Conservation (phyloP, 2,113 vertebrate species). For the Melanerpes formicivorus region DNA sequence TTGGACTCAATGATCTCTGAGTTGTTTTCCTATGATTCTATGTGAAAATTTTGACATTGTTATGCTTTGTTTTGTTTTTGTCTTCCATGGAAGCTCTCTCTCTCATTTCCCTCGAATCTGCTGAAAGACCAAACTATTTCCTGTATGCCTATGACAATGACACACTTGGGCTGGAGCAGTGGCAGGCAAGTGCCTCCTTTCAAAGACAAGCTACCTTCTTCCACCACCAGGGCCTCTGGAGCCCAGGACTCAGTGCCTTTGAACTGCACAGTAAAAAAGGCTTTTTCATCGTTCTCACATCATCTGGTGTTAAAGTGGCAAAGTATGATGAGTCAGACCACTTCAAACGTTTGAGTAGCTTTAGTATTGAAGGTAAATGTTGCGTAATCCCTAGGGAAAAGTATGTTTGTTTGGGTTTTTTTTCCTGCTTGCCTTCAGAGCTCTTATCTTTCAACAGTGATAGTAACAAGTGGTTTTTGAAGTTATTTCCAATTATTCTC, state of each 20-base stretch:
- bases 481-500: neutral
- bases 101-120: constrained; percentile 92
- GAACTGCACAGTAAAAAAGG: constrained; percentile 90
- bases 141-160: constrained; percentile 80
- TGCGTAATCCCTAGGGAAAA: neutral
- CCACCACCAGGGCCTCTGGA: constrained; percentile 91
- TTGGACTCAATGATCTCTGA: too few species aligned
- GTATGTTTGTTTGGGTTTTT: neutral
- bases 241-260: constrained; percentile 87
- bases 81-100: constrained; percentile 80
- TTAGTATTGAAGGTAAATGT: constrained; percentile 89
- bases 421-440: neutral
- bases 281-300: constrained; percentile 87
- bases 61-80: neutral
- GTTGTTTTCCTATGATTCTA: neutral
- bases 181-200: constrained; percentile 85
- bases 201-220: constrained; percentile 87
- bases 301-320: constrained; percentile 77
- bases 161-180: constrained; percentile 82
- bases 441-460: neutral
- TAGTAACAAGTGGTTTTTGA: neutral
- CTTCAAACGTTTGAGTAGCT: constrained; percentile 92
- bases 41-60: neutral
- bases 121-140: constrained; percentile 96
- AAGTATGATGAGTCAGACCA: constrained; percentile 87